Conservation (phyloP, 2,797 vertebrate species). For the Peromyscus eremicus region DNA sequence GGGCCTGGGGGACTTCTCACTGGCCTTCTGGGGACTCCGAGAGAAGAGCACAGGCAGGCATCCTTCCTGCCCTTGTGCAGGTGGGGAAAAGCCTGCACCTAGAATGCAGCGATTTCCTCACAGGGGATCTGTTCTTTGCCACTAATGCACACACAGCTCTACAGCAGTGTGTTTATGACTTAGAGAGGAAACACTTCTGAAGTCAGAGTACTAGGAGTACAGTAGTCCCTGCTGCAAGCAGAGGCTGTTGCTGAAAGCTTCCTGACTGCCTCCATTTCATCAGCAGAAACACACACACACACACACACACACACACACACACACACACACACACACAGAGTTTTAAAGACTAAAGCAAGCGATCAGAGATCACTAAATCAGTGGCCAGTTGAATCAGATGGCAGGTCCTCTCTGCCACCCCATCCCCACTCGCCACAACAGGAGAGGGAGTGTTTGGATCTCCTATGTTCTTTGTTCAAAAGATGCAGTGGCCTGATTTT, state of each 20-base stretch:
- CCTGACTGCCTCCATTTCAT: slow-evolving; percentile 61
- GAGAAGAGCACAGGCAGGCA: background rate
- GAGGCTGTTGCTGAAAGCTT: slow-evolving; percentile 65
- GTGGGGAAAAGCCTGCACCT: background rate
- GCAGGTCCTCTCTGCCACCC: background rate
- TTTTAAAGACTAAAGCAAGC: slow-evolving; percentile 61
- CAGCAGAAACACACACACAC: background rate
- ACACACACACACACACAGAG: background rate
- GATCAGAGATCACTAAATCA: slow-evolving; percentile 44
- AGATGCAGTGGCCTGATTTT: slow-evolving; percentile 61
- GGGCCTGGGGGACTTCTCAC: background rate
- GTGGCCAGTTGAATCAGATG: slow-evolving; percentile 28
- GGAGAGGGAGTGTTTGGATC: background rate
- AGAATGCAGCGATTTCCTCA: background rate
- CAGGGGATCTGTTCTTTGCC: slow-evolving; percentile 32
- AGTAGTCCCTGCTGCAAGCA: slow-evolving; percentile 30
- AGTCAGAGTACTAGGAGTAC: slow-evolving; percentile 23
- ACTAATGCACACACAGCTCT: background rate
- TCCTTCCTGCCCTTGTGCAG: background rate
- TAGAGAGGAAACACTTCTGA: slow-evolving; percentile 53
- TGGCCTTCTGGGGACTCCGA: background rate
- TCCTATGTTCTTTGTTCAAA: slow-evolving; percentile 32
- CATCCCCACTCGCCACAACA: background rate
- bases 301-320: background rate
- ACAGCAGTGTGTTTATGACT: slow-evolving; percentile 64